phyloP scores from a whole-genome alignment of 2,888 invertebrate genomes.

The Scaptomyza reducta region DNA sequence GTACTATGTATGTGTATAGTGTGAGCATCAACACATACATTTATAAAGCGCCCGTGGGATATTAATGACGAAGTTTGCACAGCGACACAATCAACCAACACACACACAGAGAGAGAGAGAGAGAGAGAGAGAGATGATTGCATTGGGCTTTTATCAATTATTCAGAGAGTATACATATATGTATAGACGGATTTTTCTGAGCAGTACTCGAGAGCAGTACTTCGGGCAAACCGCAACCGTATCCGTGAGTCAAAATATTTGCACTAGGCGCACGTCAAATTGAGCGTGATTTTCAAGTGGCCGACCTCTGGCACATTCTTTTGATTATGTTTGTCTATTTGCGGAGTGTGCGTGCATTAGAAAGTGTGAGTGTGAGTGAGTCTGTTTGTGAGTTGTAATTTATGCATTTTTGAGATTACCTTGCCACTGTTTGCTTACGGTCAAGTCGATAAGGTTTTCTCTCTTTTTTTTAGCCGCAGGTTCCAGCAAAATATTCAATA shows the following conservation, averaged over 20 bases:
- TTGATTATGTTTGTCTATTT: constrained; percentile 80
- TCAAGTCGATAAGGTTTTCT: constrained; percentile 79
- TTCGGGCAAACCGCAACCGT: constrained; percentile 21
- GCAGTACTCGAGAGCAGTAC: neutral
- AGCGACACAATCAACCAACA: constrained; percentile 30
- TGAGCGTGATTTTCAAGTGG: constrained; percentile 77
- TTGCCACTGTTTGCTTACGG: constrained; percentile 69
- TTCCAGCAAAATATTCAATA: constrained; percentile 73
- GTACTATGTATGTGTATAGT: neutral
- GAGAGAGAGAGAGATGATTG: constrained; percentile 36
- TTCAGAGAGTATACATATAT: constrained; percentile 62
- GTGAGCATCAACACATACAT: constrained; percentile 36
- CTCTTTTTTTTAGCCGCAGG: constrained; percentile 64
- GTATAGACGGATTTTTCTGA: constrained; percentile 67
- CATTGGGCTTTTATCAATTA: constrained; percentile 70
- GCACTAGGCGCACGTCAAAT: constrained; percentile 75
- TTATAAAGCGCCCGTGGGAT: constrained; percentile 57
- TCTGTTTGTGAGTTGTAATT: constrained; percentile 29
- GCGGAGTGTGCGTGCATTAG: constrained; percentile 40
- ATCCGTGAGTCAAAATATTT: constrained; percentile 61
- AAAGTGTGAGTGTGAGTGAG: constrained; percentile 33
- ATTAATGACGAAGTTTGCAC: constrained; percentile 71
- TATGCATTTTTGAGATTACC: constrained; percentile 72
- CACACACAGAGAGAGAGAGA: constrained; percentile 15
- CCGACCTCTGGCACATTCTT: constrained; percentile 52